Base-by-base conservation (phyloP, 2,113 vertebrate genomes). In the Ceyx melanurus region DNA sequence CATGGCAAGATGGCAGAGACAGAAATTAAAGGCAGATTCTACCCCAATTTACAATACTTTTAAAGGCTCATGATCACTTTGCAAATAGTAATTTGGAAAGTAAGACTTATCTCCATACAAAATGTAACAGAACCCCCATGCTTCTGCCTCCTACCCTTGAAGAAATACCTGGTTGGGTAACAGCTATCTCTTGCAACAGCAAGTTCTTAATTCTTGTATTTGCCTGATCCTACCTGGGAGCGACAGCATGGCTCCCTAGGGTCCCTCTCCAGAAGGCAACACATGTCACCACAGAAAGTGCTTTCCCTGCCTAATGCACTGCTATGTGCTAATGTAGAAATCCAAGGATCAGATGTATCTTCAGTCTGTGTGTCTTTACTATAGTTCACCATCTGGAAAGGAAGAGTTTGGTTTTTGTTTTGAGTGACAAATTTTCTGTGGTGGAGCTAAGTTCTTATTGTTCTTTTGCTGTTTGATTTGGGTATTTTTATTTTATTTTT, bases 21-120 rank as follows among this genome's bases (percentile, higher is more conserved):
- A 86, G 56, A 91, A 92, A 64, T 74, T 85, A 54, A 58, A 77
- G 72, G 65, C 66, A 80, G 60, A 64, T 86, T 83, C 76, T 67
- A 21, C 64, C 76, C 51, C 2, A 3, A 62, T 42, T 15, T 76
- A 22, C 50, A 88, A 58, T 77, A 56, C 22, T 40, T 48, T 51
- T 74, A 29, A 82, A 56, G 31, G 28, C 22, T 85, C 54, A 37
- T 0, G 1, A n/a, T 73, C 6, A 1, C 29, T 43, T 73, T 70
- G 51, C 35, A 88, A 96, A 62, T 37, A 60, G 58, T 46, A 26
- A 19, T 66, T 87, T 82, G 50, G 45, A 78, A 92, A 85, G 21
- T 58, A 9, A 87, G 40, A 57, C 28, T 62, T 65, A 29, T 25
- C 42, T 87, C 50, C 42, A 8, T 26, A 14, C 9, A 83, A 91